These are phyloP conservation scores for Apaloderma vittatum DNA, from an alignment of 2,113 vertebrate species.

Conservation along the genomic window DNA sequence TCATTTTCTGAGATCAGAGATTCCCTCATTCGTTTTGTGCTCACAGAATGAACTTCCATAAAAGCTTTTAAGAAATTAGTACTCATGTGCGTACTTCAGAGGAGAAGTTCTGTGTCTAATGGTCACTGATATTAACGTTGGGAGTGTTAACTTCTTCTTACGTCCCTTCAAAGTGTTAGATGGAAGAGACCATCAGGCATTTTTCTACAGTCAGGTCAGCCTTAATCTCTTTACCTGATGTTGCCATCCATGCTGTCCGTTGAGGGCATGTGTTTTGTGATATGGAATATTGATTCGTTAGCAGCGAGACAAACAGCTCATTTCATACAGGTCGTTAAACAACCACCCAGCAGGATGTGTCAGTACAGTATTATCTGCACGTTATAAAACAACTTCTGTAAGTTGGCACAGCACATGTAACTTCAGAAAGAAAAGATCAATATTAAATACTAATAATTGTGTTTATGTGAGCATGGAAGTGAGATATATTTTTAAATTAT, in stretches of 20 bases:
- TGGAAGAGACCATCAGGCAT: background rate
- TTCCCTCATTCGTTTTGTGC: background rate
- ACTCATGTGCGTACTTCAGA: background rate
- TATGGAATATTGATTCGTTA: slow-evolving; percentile 14
- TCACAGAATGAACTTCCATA: background rate
- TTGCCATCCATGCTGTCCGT: background rate
- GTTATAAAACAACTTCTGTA: background rate
- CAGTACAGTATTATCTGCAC: background rate
- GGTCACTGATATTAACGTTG: background rate
- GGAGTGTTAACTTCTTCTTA: background rate
- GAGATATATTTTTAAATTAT: background rate
- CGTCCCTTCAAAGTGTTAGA: background rate
- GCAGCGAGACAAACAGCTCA: background rate
- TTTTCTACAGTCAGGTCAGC: background rate
- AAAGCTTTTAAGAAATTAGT: background rate
- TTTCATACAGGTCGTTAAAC: background rate
- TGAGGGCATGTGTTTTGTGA: background rate
- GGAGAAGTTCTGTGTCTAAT: background rate
- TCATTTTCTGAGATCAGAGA: background rate
- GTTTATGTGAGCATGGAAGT: background rate
- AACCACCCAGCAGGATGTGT: background rate
- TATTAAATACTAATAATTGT: background rate
- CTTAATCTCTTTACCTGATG: background rate
- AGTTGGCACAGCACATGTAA: background rate
- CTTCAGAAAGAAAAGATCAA: background rate